These are phyloP conservation scores for Lordiphosa andalusiaca DNA, from an alignment of 2,888 invertebrate species.

Conservation along the genomic window DNA sequence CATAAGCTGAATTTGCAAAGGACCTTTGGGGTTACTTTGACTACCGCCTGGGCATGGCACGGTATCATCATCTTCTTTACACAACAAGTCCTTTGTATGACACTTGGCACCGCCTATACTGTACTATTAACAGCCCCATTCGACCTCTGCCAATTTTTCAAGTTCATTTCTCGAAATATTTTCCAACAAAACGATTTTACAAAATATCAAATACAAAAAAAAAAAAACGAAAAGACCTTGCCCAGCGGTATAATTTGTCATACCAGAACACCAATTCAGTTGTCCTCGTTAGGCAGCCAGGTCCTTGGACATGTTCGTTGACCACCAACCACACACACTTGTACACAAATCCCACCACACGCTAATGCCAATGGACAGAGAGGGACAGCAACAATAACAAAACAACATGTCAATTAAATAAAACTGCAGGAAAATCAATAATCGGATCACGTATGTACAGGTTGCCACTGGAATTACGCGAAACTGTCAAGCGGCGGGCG, in stretches of 20 bases:
- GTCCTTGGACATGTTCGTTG: constrained; percentile 76
- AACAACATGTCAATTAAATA: constrained; percentile 74
- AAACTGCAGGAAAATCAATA: constrained; percentile 73
- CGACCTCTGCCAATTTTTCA: background rate
- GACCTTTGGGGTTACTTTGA: too few relatives aligned
- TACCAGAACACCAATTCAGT: constrained; percentile 20
- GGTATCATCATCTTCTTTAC: too few relatives aligned
- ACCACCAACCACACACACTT: constrained; percentile 55
- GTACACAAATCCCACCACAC: constrained; percentile 32
- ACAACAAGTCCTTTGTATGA: too few relatives aligned
- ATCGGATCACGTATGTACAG: constrained; percentile 32
- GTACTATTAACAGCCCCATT: too few relatives aligned
- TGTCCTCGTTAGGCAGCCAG: constrained; percentile 19
- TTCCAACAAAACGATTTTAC: constrained; percentile 7
- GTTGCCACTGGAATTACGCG: constrained; percentile 39
- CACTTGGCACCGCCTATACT: too few relatives aligned
- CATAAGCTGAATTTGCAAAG: too few relatives aligned
- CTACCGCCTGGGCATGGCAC: too few relatives aligned
- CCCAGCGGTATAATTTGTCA: constrained; percentile 46
- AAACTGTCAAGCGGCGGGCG: constrained; percentile 30
- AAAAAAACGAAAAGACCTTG: constrained; percentile 50
- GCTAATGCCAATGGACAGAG: constrained; percentile 22
- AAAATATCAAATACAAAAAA: constrained; percentile 31
- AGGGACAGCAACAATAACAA: constrained; percentile 69
- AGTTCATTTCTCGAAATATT: constrained; percentile 8